phyloP scores from a whole-genome alignment of 2,888 invertebrate genomes.

The Ectemnius continuus region DNA sequence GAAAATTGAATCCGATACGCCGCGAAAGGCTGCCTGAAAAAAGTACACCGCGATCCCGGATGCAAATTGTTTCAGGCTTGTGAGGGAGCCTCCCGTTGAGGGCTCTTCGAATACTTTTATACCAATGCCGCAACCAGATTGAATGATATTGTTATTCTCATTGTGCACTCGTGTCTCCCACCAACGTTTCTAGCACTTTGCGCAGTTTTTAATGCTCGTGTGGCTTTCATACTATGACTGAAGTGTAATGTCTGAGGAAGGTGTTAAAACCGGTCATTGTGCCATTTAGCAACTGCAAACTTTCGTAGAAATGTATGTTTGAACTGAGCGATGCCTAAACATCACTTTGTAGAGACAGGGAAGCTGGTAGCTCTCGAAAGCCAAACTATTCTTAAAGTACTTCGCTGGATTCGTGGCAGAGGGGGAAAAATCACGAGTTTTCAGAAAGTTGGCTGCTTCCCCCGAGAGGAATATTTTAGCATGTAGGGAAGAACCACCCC shows the following conservation, averaged over 20 bases:
- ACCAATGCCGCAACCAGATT: not conserved
- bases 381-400: not conserved
- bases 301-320: too few relatives aligned
- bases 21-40: conserved; percentile 1
- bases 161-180: not conserved
- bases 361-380: not conserved
- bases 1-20: conserved; percentile 9
- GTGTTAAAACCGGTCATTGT: too few relatives aligned
- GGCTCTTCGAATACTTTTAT: not conserved
- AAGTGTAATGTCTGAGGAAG: too few relatives aligned
- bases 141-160: not conserved
- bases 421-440: conserved; percentile 36
- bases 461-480: conserved; percentile 41
- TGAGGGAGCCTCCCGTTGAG: not conserved
- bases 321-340: too few relatives aligned
- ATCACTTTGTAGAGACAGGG: too few relatives aligned
- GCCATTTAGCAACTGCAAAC: too few relatives aligned
- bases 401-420: not conserved
- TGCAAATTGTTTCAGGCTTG: conserved; percentile 6
- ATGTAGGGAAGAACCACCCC: conserved; percentile 16
- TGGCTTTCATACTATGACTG: too few relatives aligned
- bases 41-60: conserved; percentile 1
- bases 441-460: conserved; percentile 32
- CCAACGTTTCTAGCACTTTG: not conserved
- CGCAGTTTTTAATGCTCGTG: too few relatives aligned